phyloP scores from a whole-genome alignment of 2,113 vertebrate genomes.

The Egretta garzetta region DNA sequence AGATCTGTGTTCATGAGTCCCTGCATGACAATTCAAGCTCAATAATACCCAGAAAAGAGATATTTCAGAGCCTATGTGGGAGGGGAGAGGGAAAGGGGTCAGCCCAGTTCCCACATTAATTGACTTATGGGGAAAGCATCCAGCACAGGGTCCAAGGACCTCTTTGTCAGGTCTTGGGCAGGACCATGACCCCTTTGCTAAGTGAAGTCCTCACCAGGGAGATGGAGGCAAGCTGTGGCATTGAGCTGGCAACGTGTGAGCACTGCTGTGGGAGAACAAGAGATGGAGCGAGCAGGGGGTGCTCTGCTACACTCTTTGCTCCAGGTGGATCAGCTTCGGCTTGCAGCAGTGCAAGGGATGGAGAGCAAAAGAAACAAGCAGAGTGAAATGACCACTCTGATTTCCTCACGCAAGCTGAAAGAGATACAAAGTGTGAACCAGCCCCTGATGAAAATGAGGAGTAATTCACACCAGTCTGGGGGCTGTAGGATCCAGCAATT shows the following conservation, averaged over 20 bases:
- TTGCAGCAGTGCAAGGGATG: background rate
- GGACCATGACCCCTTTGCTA: background rate
- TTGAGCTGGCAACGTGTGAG: background rate
- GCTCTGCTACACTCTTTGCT: background rate
- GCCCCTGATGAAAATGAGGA: background rate
- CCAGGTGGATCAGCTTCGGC: background rate
- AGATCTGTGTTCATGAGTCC: background rate
- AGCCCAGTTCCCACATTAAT: background rate
- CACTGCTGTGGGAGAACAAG: accelerated
- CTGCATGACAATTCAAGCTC: background rate
- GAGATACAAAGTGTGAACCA: background rate
- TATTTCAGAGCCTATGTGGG: background rate
- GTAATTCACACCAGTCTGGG: background rate
- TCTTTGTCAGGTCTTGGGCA: background rate
- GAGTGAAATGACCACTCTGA: background rate
- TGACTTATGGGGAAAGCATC: background rate
- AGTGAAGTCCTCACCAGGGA: background rate
- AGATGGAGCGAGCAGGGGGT: background rate
- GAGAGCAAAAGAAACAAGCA: background rate
- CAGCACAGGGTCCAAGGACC: accelerated
- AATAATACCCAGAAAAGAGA: background rate
- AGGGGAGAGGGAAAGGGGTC: background rate
- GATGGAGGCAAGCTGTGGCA: accelerated
- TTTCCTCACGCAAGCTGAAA: background rate
- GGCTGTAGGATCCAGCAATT: background rate